Evolutionary conservation across 2,888 invertebrate genomes (phyloP).

Genomic region (Tortrix viridana): DNA sequence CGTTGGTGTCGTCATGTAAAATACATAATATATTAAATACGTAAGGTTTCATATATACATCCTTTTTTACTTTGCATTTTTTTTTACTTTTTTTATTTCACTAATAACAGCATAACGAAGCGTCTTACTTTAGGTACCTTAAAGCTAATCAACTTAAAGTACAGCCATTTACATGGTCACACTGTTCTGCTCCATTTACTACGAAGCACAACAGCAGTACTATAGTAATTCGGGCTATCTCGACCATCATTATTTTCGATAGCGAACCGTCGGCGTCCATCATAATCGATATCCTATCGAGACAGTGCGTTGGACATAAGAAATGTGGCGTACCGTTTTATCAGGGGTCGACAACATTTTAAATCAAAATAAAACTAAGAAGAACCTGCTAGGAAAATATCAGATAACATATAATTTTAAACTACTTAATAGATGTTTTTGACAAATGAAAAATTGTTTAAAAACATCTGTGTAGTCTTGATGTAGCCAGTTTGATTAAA

Average conservation of each 20-base stretch:
- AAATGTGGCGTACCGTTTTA: conserved; percentile 51
- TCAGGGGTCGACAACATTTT: conserved; percentile 54
- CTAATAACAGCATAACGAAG: no score
- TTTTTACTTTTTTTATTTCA: no score
- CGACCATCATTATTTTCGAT: conserved; percentile 51
- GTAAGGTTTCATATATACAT: no score
- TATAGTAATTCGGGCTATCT: conserved; percentile 32
- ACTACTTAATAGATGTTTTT: not conserved
- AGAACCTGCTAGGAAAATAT: not conserved
- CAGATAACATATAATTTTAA: not conserved
- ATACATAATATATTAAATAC: no score
- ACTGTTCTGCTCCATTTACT: conserved; percentile 15
- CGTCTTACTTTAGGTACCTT: not conserved
- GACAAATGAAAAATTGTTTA: not conserved
- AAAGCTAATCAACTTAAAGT: conserved; percentile 1
- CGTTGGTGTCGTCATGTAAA: no score
- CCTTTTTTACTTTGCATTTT: no score
- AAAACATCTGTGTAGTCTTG: not conserved
- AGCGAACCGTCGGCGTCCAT: conserved; percentile 53
- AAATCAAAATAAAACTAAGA: not conserved
- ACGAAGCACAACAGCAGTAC: conserved; percentile 16
- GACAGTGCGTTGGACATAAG: conserved; percentile 60
- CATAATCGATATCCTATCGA: conserved; percentile 59
- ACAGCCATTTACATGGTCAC: conserved; percentile 11
- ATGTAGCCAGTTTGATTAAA: not conserved